These are phyloP conservation scores for Palythoa caribaeorum DNA, from an alignment of 92 coral and sea anemone genomes.

Conservation along the genomic window DNA sequence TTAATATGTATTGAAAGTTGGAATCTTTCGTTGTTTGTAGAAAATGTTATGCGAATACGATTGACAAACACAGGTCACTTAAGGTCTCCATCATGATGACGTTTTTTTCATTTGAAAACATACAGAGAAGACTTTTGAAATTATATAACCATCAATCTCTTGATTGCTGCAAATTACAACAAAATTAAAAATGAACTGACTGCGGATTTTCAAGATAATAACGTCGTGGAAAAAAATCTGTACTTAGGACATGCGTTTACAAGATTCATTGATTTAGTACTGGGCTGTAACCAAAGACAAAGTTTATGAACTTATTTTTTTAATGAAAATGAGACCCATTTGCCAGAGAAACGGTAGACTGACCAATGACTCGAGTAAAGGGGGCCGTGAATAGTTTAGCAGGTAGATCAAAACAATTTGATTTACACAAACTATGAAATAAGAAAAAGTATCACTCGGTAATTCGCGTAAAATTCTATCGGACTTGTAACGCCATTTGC, in stretches of 20 bases:
- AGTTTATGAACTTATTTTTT: too few species aligned
- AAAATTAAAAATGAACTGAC: background rate
- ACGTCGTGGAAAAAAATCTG: background rate
- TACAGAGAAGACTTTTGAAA: slow-evolving; percentile 8
- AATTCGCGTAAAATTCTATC: too few species aligned
- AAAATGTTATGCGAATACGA: background rate
- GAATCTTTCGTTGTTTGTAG: background rate
- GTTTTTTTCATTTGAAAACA: slow-evolving; percentile 1
- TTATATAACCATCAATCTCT: background rate
- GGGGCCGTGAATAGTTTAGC: too few species aligned
- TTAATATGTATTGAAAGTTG: background rate
- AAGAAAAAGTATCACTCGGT: too few species aligned
- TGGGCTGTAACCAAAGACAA: background rate
- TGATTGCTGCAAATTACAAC: slow-evolving; percentile 1
- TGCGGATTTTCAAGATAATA: background rate
- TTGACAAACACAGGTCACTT: background rate
- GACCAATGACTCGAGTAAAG: too few species aligned
- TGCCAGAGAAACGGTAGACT: too few species aligned
- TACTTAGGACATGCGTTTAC: background rate
- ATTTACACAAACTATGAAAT: too few species aligned
- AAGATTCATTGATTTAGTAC: background rate
- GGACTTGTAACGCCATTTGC: too few species aligned
- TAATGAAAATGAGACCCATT: too few species aligned
- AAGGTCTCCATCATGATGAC: background rate
- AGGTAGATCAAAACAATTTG: too few species aligned